Base-by-base conservation (phyloP, 1,140 invertebrate species). In the Eumaeus atala region DNA sequence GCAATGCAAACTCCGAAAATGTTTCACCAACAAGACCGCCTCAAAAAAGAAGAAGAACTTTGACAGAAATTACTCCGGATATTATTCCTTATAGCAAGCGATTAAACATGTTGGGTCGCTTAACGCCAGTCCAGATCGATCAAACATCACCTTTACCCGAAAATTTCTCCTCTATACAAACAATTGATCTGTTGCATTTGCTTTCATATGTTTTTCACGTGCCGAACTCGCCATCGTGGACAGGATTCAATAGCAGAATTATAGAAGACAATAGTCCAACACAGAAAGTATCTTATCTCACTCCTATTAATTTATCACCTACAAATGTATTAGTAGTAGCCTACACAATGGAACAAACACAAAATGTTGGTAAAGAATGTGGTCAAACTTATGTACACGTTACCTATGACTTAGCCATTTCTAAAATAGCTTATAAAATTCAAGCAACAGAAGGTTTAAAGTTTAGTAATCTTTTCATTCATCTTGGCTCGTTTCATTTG, bases 401-500 rank as follows among this genome's bases (percentile, higher is more conserved):
- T 5, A 71, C 70, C 5, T 83, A 81, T 60, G 78, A 83, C 58
- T 54, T 84, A 37, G 68, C 67, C 14, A 77, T 75, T 33, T 72
- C 75, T 12, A 84, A 81, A 67, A 44, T 70, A 11, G 78, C 74
- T 44, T 47, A 77, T 28, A 58, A 78, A 65, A 74, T 84, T 58
- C 75, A 81, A 62, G 48, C 56, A 34, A 64, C 59, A 0, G 74
- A 84, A 64, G 58, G 54, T n/a, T 61, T 62, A 7, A 49, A 7
- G 11, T 84, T 75, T 66, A 52, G 82, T 37, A 78, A 81, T 54
- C 35, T 88, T 40, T 89, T 88, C 65, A 85, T 89, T 38, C 74
- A 87, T 58, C 61, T 87, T 11, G 87, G 84, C 14, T 42, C 68
- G 7, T 88, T 89, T 62, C 88, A 89, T 59, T 73, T 87, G 18